Evolutionary conservation across 2,113 vertebrate genomes (phyloP).

Genomic region (Copsychus sechellarum): DNA sequence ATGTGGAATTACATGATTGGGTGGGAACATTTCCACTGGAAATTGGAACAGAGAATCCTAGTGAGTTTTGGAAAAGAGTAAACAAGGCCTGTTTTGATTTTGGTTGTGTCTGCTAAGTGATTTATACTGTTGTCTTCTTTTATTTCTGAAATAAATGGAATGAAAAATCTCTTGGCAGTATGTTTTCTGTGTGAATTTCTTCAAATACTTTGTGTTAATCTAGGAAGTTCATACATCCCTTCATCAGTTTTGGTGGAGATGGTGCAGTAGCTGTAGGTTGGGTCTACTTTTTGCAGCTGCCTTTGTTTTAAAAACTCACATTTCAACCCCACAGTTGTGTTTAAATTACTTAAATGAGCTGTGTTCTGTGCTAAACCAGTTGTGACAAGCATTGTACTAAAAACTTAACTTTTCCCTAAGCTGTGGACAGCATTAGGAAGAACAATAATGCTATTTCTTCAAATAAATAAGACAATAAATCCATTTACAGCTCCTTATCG

Average conservation of each 20-base stretch:
- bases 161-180: not conserved
- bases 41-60: not conserved
- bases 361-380: not conserved
- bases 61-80: not conserved
- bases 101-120: not conserved
- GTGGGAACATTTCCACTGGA: not conserved
- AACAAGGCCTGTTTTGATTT: not conserved
- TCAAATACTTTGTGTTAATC: not conserved
- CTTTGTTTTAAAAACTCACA: not conserved
- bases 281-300: not conserved
- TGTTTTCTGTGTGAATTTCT: not conserved
- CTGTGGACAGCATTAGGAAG: not conserved
- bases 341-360: not conserved
- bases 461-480: not conserved
- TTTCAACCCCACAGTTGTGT: not conserved
- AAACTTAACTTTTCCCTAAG: not conserved
- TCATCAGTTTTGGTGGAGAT: not conserved
- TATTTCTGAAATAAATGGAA: slow-evolving; percentile 36
- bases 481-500: accelerated
- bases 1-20: not conserved
- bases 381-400: not conserved
- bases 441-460: not conserved
- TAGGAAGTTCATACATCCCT: not conserved
- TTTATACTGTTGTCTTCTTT: not conserved
- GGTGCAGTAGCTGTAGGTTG: not conserved